Percentiles rank a stretch among this genome's conserved stretches.
Evolutionary conservation across 2,888 invertebrate genomes (phyloP).

Genomic region (Noctua comes): DNA sequence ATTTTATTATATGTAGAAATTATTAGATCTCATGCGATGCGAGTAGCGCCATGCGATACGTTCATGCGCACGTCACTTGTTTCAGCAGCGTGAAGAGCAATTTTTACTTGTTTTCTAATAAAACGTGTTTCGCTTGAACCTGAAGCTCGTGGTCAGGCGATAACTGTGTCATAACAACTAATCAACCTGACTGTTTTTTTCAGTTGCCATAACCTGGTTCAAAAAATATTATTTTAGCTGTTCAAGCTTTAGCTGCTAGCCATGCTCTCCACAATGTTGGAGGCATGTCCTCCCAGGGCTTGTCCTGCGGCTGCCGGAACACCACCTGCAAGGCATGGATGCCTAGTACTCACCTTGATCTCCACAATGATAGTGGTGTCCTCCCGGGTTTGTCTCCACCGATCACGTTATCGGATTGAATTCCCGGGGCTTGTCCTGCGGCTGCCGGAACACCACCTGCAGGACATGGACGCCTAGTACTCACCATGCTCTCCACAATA

Average conservation of each 20-base stretch:
- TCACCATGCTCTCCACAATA: conserved; percentile 93
- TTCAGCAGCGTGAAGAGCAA: not conserved
- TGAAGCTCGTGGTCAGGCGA: not conserved
- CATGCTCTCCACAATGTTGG: conserved; percentile 94
- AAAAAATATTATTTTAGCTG: not conserved
- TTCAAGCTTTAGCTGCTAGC: conserved; percentile 62
- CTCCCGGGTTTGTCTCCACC: conserved; percentile 92
- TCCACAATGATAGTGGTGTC: conserved; percentile 96
- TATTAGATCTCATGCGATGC: not conserved
- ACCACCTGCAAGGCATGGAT: conserved; percentile 73
- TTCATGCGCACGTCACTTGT: not conserved
- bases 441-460: too few relatives aligned
- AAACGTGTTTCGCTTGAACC: not conserved
- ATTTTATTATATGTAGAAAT: too few relatives aligned
- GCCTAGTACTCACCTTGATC: conserved; percentile 84
- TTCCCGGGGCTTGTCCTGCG: too few relatives aligned
- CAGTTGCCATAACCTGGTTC: not conserved
- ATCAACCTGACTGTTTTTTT: not conserved
- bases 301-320: conserved; percentile 94
- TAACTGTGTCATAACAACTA: not conserved
- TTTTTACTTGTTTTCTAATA: not conserved
- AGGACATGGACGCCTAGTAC: conserved; percentile 16
- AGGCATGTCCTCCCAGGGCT: conserved; percentile 95
- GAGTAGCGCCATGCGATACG: not conserved
- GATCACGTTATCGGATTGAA: too few relatives aligned